Evolutionary conservation across 2,888 invertebrate species (phyloP).

Genomic region (Patella depressa): DNA sequence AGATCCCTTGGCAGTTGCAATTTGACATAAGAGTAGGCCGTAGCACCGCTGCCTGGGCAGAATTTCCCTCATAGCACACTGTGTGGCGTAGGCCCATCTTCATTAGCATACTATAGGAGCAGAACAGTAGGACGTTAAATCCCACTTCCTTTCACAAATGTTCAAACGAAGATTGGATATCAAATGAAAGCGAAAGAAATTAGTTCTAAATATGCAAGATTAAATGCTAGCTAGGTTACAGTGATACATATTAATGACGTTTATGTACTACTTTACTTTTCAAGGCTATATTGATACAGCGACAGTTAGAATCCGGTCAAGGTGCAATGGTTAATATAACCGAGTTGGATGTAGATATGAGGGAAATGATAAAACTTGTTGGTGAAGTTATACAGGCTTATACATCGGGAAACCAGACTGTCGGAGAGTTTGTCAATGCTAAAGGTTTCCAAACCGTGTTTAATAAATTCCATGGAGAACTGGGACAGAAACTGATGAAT

Average conservation of each 20-base stretch:
- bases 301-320: slow-evolving; percentile 22
- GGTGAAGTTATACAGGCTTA: slow-evolving; percentile 24
- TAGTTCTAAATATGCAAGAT: too few species aligned
- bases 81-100: too few species aligned
- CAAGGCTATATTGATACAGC: slow-evolving; percentile 22
- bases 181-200: too few species aligned
- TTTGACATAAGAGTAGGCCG: too few species aligned
- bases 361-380: slow-evolving; percentile 23
- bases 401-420: slow-evolving; percentile 22
- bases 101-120: not conserved
- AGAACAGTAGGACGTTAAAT: not conserved
- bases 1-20: too few species aligned
- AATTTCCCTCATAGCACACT: too few species aligned
- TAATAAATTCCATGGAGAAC: slow-evolving; percentile 16
- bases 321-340: slow-evolving; percentile 23
- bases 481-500: slow-evolving; percentile 27
- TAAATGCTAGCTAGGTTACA: too few species aligned
- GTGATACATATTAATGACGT: too few species aligned
- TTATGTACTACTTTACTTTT: not conserved
- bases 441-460: slow-evolving; percentile 26
- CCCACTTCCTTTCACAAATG: not conserved
- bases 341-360: slow-evolving; percentile 24
- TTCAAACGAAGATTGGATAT: too few species aligned
- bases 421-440: slow-evolving; percentile 27
- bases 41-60: too few species aligned